phyloP scores from a whole-genome alignment of 2,797 vertebrate species.

The Acipenser transmontanus region DNA sequence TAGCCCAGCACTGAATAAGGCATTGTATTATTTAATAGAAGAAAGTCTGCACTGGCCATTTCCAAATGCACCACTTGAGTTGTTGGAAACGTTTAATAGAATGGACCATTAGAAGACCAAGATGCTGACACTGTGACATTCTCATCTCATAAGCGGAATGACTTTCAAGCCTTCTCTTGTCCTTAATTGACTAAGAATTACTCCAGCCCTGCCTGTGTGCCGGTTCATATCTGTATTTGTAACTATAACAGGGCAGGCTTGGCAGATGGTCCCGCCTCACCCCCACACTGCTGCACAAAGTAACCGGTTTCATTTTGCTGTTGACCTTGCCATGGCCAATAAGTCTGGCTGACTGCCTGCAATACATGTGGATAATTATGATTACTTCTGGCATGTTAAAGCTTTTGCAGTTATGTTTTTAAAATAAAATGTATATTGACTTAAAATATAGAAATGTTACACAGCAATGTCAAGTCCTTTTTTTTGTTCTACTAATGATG shows the following conservation, averaged over 20 bases:
- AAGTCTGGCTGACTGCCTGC: constrained; percentile 67
- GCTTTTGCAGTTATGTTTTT: constrained; percentile 48
- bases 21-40: not conserved
- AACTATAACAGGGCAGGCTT: constrained; percentile 64
- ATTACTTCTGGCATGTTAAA: constrained; percentile 67
- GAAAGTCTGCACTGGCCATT: not conserved
- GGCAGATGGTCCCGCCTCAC: constrained; percentile 66
- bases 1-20: not conserved
- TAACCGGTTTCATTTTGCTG: constrained; percentile 73
- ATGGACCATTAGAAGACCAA: not conserved
- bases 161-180: not conserved
- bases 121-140: not conserved
- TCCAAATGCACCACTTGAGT: not conserved
- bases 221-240: constrained; percentile 5
- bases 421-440: too few relatives aligned
- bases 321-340: constrained; percentile 76
- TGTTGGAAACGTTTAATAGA: not conserved
- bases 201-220: constrained; percentile 3
- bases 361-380: constrained; percentile 71
- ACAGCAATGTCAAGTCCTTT: too few relatives aligned
- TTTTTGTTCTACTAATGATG: too few relatives aligned
- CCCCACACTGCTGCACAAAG: constrained; percentile 60
- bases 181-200: constrained; percentile 6
- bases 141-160: not conserved
- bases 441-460: too few relatives aligned